Evolutionary conservation across 2,888 invertebrate species (phyloP).

Genomic region (Onchidella celtica): DNA sequence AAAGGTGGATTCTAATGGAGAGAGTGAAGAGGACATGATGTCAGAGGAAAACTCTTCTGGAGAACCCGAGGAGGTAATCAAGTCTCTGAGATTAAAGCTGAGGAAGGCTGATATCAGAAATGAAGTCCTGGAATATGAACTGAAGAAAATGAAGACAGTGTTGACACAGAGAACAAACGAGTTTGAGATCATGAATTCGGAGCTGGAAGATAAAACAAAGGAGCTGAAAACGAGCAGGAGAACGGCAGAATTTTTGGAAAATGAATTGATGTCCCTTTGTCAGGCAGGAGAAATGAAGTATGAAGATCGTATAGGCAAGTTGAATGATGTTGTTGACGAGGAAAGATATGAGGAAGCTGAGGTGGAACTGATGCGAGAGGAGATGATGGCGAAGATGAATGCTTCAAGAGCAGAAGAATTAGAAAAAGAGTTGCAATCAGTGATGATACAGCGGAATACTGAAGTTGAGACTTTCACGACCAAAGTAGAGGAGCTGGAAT

Average conservation of each 20-base stretch:
- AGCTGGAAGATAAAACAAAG: background rate
- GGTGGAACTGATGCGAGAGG: too few species aligned
- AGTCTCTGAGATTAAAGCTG: background rate
- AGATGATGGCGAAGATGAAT: too few species aligned
- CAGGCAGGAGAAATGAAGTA: background rate
- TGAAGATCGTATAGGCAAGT: background rate
- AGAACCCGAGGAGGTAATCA: too few species aligned
- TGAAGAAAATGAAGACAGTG: background rate
- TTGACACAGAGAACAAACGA: background rate
- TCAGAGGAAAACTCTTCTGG: too few species aligned
- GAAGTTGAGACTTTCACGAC: background rate
- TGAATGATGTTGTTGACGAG: conserved; percentile 27
- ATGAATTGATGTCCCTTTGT: background rate
- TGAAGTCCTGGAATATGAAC: too few species aligned
- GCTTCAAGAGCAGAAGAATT: too few species aligned
- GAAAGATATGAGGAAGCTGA: background rate
- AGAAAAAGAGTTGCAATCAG: too few species aligned
- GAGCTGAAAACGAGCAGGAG: background rate
- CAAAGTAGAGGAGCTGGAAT: too few species aligned
- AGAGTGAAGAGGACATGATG: background rate
- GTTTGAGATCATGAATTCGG: background rate
- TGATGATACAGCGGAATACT: background rate
- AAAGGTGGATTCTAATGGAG: too few species aligned
- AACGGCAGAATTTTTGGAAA: background rate
- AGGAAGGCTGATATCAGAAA: too few species aligned